phyloP scores from a whole-genome alignment of 2,797 vertebrate genomes.

The Masticophis lateralis region DNA sequence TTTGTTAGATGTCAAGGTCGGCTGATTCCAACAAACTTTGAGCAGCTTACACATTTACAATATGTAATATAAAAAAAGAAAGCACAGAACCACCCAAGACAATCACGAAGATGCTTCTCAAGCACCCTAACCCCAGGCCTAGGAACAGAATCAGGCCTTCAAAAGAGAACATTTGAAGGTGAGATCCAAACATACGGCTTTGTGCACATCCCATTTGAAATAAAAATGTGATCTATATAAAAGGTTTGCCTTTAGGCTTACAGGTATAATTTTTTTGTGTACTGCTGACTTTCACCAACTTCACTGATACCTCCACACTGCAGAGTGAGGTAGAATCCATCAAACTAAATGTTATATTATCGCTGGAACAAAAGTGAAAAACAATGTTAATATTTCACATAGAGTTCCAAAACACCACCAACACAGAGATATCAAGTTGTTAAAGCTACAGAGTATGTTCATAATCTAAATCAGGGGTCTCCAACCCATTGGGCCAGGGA shows the following conservation, averaged over 20 bases:
- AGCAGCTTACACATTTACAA: not conserved
- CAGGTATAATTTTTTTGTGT: not conserved
- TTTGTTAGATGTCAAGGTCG: not conserved
- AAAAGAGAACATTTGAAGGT: not conserved
- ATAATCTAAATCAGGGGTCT: not conserved
- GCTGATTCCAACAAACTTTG: not conserved
- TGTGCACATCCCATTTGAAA: not conserved
- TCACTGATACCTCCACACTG: not conserved
- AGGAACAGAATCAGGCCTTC: not conserved
- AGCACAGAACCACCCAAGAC: not conserved
- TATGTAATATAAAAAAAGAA: not conserved
- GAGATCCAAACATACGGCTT: not conserved
- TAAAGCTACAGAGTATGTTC: not conserved
- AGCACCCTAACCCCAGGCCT: not conserved
- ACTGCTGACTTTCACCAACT: not conserved
- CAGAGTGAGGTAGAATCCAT: not conserved
- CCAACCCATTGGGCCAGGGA: not conserved
- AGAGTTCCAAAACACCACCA: not conserved
- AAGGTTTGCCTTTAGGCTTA: not conserved
- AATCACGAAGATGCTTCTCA: not conserved
- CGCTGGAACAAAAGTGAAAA: not conserved
- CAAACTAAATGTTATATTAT: not conserved
- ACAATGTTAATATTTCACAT: not conserved
- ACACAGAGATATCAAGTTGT: not conserved
- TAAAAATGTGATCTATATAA: not conserved